Conservation (phyloP, 1,140 invertebrate genomes). For the Archivesica marissinica region DNA sequence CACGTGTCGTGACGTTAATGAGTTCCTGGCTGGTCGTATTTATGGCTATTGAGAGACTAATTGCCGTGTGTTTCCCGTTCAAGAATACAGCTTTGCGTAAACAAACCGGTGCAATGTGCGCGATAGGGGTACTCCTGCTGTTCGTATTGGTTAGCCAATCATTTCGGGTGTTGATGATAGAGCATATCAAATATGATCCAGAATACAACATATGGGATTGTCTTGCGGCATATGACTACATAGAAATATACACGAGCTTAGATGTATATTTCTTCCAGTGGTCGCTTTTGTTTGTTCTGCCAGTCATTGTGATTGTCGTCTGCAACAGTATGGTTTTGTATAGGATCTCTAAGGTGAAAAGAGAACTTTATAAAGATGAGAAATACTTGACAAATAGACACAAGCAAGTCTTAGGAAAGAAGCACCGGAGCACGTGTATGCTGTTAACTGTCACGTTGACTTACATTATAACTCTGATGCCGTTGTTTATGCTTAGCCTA, state of each 20-base stretch:
- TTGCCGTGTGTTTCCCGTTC: slow-evolving; percentile 76
- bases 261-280: slow-evolving; percentile 41
- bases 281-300: slow-evolving; percentile 15
- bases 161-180: slow-evolving; percentile 39
- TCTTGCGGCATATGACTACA: neutral
- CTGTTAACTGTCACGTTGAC: slow-evolving; percentile 77
- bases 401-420: slow-evolving; percentile 46
- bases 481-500: slow-evolving; percentile 71
- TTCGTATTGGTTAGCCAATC: slow-evolving; percentile 24
- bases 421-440: slow-evolving; percentile 79
- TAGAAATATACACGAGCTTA: slow-evolving; percentile 14
- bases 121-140: slow-evolving; percentile 71
- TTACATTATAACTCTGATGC: slow-evolving; percentile 76
- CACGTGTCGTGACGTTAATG: slow-evolving; percentile 74
- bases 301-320: slow-evolving; percentile 20
- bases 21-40: slow-evolving; percentile 77
- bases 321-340: slow-evolving; percentile 76
- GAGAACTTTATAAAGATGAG: slow-evolving; percentile 63
- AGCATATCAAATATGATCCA: neutral
- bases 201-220: slow-evolving; percentile 7
- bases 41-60: slow-evolving; percentile 76
- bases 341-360: slow-evolving; percentile 70
- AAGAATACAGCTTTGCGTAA: slow-evolving; percentile 68
- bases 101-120: slow-evolving; percentile 66
- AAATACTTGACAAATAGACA: slow-evolving; percentile 43